phyloP scores from a whole-genome alignment of 2,113 vertebrate species.

The Marmota monax region DNA sequence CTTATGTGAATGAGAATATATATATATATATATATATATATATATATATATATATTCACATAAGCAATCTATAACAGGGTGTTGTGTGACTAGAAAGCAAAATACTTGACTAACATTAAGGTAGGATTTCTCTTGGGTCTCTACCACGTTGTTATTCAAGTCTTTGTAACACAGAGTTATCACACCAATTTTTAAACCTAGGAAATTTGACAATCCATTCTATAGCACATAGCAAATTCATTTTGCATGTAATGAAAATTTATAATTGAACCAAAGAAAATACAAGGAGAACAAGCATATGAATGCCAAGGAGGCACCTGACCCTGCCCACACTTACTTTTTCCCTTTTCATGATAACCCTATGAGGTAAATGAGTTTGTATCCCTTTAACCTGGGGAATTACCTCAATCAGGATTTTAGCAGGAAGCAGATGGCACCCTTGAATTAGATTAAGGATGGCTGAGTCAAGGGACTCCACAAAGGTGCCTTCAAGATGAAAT shows the following conservation, averaged over 20 bases:
- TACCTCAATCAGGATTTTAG: neutral
- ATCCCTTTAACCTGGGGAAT: neutral
- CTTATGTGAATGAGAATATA: constrained; percentile 9
- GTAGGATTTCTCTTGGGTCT: constrained; percentile 24
- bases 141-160: neutral
- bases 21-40: neutral
- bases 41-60: no score
- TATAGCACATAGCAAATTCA: neutral
- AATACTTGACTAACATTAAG: neutral
- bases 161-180: constrained; percentile 33
- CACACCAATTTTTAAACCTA: constrained; percentile 39
- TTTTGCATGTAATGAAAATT: constrained; percentile 41
- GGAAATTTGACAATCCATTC: neutral
- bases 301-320: neutral
- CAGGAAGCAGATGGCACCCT: neutral
- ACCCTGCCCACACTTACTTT: neutral
- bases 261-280: constrained; percentile 1
- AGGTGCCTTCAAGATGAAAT: neutral
- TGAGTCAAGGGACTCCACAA: neutral
- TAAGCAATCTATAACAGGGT: neutral
- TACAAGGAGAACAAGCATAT: neutral
- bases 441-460: neutral
- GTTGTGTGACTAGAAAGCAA: constrained; percentile 15
- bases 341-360: neutral
- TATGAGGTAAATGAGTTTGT: neutral